phyloP scores from a whole-genome alignment of 2,113 vertebrate genomes.

The Ailuropoda melanoleuca region DNA sequence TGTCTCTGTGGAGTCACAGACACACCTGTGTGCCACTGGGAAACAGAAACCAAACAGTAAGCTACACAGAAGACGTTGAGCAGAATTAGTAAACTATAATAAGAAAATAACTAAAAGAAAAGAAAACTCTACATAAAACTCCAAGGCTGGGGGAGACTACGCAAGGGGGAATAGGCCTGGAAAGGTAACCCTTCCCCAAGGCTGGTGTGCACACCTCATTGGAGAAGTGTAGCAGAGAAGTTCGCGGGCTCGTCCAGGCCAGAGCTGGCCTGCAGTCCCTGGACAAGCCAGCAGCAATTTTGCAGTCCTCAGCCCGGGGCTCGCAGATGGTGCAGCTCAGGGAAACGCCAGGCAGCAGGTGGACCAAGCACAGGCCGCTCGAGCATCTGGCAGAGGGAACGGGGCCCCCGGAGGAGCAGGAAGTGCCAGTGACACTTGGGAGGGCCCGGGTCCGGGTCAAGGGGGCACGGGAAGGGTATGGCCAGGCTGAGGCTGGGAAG shows the following conservation, averaged over 20 bases:
- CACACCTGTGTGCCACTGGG: background rate
- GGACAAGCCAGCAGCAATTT: background rate
- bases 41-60: background rate
- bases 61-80: background rate
- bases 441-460: background rate
- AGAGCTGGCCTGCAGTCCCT: background rate
- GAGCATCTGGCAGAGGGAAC: background rate
- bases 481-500: background rate
- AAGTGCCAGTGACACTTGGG: background rate
- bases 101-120: background rate
- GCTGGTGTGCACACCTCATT: background rate
- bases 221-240: background rate
- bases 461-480: background rate
- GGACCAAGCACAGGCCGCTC: accelerated
- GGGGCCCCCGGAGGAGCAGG: background rate
- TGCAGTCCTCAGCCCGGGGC: background rate
- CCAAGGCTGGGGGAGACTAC: background rate
- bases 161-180: background rate
- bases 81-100: background rate
- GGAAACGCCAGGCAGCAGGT: background rate
- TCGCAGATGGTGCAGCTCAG: background rate
- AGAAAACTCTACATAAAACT: background rate
- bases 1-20: too few species aligned
- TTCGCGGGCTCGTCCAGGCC: background rate
- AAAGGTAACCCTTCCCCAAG: background rate